Percentiles rank a stretch among this genome's conserved stretches.
Conservation (phyloP, 2,888 invertebrate genomes). For the Heliconius ethilla region DNA sequence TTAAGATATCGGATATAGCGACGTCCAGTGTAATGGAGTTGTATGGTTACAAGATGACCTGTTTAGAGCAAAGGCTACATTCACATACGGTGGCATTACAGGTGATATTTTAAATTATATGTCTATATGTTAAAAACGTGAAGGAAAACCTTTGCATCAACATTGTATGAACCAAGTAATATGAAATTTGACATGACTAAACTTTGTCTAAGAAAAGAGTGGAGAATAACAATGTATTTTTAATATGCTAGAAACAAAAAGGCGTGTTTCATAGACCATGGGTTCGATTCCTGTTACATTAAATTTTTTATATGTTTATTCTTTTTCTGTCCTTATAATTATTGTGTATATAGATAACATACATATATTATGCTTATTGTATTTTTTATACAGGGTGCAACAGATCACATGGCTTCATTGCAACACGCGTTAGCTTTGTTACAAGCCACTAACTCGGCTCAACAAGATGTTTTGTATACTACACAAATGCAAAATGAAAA, state of each 20-base stretch:
- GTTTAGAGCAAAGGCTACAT: conserved; percentile 73
- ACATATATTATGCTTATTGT: too few relatives aligned
- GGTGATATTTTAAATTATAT: conserved; percentile 51
- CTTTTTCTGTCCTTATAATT: background rate
- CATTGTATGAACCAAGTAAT: too few relatives aligned
- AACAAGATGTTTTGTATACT: conserved; percentile 74
- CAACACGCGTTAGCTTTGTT: conserved; percentile 75
- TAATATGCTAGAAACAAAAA: too few relatives aligned
- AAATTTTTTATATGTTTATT: background rate
- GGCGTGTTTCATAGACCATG: too few relatives aligned
- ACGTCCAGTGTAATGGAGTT: conserved; percentile 87
- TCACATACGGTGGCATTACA: conserved; percentile 72
- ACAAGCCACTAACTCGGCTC: conserved; percentile 73
- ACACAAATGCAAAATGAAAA: conserved; percentile 77
- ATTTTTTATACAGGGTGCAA: conserved; percentile 68
- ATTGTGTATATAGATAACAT: background rate
- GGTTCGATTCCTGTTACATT: background rate
- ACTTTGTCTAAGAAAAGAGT: background rate
- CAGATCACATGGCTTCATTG: conserved; percentile 75
- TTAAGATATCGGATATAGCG: conserved; percentile 78
- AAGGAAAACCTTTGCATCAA: background rate
- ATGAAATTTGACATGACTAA: background rate
- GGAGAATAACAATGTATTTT: background rate
- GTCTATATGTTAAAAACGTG: background rate
- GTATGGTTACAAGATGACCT: conserved; percentile 86